Evolutionary conservation across 2,113 vertebrate genomes (phyloP).

Genomic region (Seriola quinqueradiata): DNA sequence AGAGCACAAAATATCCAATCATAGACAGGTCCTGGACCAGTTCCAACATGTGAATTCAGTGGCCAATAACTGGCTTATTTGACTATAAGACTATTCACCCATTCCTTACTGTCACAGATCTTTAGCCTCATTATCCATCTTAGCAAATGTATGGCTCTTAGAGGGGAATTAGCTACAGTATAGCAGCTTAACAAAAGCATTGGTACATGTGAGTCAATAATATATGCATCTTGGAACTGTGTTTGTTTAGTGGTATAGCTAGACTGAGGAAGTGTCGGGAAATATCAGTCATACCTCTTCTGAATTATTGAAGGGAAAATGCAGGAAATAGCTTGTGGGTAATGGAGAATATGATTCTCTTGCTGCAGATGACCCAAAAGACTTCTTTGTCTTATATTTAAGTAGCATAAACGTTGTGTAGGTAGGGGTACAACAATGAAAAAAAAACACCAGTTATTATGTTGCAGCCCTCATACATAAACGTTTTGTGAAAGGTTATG

Average conservation of each 20-base stretch:
- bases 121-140: conserved; percentile 39
- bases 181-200: conserved; percentile 45
- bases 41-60: neutral
- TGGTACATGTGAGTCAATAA: conserved; percentile 31
- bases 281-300: conserved; percentile 5
- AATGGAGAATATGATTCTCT: conserved; percentile 26
- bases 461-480: neutral
- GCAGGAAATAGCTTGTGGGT: conserved; percentile 47
- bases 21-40: neutral
- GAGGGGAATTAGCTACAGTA: conserved; percentile 28
- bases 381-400: neutral
- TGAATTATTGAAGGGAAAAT: conserved; percentile 49
- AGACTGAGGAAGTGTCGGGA: conserved; percentile 8
- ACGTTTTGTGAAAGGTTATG: neutral
- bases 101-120: conserved; percentile 7
- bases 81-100: neutral
- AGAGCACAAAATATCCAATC: neutral
- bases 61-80: neutral
- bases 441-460: neutral
- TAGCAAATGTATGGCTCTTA: conserved; percentile 39
- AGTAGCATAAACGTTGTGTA: neutral
- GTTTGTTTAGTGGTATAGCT: neutral
- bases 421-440: neutral
- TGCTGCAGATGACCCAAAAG: neutral
- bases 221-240: conserved; percentile 1